Evolutionary conservation across 1,140 invertebrate species (phyloP).

Genomic region (Papilio xuthus): DNA sequence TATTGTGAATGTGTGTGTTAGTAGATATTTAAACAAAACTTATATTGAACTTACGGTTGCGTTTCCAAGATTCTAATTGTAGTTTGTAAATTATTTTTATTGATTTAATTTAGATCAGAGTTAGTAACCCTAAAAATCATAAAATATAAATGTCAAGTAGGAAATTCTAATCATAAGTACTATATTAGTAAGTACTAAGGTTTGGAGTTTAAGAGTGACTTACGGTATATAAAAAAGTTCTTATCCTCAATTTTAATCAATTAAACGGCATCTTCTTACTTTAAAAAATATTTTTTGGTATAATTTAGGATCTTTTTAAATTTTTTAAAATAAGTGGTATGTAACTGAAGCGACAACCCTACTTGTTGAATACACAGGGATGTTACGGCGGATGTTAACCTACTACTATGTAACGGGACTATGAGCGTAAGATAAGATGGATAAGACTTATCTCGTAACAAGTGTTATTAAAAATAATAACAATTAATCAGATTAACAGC

Average conservation of each 20-base stretch:
- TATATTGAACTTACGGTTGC: neutral
- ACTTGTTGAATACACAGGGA: constrained; percentile 49
- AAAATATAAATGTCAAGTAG: too few species aligned
- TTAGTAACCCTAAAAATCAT: neutral
- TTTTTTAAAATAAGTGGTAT: neutral
- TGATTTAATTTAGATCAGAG: neutral
- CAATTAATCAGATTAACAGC: too few species aligned
- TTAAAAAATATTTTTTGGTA: neutral
- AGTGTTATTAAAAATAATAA: neutral
- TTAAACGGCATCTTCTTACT: neutral
- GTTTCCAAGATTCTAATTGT: neutral
- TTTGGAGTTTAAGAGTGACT: neutral
- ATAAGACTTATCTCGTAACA: constrained; percentile 36
- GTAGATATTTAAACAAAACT: neutral
- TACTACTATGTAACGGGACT: constrained; percentile 58
- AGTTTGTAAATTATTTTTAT: neutral
- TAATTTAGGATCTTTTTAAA: neutral
- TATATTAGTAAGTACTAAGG: neutral
- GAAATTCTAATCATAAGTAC: too few species aligned
- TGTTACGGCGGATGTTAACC: constrained; percentile 56
- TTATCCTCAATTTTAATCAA: neutral
- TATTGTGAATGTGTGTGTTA: neutral
- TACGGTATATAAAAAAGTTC: neutral
- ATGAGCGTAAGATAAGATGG: constrained; percentile 41
- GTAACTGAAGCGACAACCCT: constrained; percentile 43